Evolutionary conservation across 2,888 invertebrate species (phyloP), one percentile per base, ranked within the genome.

Genomic region (Eubasilissa splendida): DNA sequence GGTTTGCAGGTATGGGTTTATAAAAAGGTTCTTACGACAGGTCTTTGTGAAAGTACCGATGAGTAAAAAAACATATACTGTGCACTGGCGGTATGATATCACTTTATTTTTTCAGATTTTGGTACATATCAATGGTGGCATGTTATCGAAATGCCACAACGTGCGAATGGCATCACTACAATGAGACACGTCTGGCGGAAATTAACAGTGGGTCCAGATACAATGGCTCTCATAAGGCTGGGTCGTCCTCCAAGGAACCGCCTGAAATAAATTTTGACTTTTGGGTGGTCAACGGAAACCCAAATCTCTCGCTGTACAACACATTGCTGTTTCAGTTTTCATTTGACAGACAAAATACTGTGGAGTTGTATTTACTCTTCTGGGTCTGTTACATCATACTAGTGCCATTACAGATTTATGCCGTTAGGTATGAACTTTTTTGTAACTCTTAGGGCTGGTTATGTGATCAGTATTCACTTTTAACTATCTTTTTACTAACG

Each of bases 271-370:
- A 94, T 76, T 99, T 98, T 88, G 97, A 99, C 87, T 95, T 99
- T 84, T 97, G 97, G 95, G 91, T 99, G 71, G 98, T 99, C 8
- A 99, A 99, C 89, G 98, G 99, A 50, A 96, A 97, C 88, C 99
- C 99, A 0, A 96, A 96, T 87, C 92, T 93, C 85, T 96, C 96
- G 81, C 93, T 95, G 82, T 95, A 95, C 86, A 97, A 97, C 87
- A 95, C 96, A 80, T 92, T 99, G 85, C 94, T 96, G 80, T 98
- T 97, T 89, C 98, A 99, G 87, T 99, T 99, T 88, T 98, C 98
- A 0, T 99, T 98, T 89, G 99, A 99, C 87, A 93, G 96, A 86
- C 97, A 97, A 88, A 96, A 98, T 87, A 95, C 97, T 9, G 91
- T 97, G 79, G 97, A 98, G 88, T 91, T 98, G 85, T 97, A 98